Evolutionary conservation across 2,113 vertebrate genomes (phyloP).

Genomic region (Chloebia gouldiae): DNA sequence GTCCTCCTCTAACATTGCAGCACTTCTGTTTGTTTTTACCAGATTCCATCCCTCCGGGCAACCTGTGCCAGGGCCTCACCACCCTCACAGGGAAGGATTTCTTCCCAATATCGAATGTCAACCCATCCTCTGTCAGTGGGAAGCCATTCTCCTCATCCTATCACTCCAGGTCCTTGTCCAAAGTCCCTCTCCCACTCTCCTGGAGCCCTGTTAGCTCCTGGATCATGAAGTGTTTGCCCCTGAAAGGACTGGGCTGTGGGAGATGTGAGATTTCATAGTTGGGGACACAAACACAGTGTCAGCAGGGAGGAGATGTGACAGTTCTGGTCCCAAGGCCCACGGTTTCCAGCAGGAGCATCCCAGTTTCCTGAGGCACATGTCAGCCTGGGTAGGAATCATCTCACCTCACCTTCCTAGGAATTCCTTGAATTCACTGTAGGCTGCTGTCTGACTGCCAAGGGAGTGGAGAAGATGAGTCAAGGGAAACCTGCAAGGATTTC

Average conservation of each 20-base stretch:
- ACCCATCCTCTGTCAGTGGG: neutral
- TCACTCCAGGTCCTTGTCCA: neutral
- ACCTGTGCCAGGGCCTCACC: neutral
- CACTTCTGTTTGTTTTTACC: no score
- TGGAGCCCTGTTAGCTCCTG: neutral
- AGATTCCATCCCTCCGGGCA: no score
- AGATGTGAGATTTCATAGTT: neutral
- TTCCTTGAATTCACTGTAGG: neutral
- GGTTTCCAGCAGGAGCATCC: neutral
- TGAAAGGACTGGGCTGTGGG: no score
- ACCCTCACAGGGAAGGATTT: neutral
- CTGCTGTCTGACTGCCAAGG: neutral
- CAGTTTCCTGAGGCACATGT: neutral
- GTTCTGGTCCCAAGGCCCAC: neutral
- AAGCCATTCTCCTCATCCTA: neutral
- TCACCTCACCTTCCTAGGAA: neutral
- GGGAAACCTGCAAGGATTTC: neutral
- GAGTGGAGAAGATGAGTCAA: no score
- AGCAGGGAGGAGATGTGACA: neutral
- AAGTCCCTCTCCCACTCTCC: neutral
- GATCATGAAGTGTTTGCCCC: neutral
- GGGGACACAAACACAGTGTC: fast-evolving
- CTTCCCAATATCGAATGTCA: neutral
- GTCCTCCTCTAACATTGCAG: no score
- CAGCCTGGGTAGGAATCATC: no score